Conservation (phyloP, 2,113 vertebrate species). For the Marmota monax region DNA sequence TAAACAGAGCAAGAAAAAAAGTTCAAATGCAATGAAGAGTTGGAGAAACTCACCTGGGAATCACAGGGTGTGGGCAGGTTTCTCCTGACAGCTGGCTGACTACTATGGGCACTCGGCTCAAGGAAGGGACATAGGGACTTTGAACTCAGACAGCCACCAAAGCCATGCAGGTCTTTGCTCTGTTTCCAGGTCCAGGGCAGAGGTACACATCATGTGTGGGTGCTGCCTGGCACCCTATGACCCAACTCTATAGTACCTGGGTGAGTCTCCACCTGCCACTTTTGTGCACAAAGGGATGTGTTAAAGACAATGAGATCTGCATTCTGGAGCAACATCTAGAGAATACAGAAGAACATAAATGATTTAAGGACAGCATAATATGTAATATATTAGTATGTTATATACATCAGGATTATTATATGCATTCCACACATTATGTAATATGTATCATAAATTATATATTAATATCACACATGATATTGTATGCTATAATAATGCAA, state of each 20-base stretch:
- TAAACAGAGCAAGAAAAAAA: background rate
- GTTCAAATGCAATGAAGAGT: background rate
- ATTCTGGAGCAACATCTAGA: background rate
- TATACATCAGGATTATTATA: background rate
- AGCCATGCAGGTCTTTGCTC: background rate
- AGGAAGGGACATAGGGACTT: background rate
- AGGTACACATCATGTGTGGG: fast-evolving
- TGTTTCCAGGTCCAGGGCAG: background rate
- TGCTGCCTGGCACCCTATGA: fast-evolving
- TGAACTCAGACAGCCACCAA: background rate
- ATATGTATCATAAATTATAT: background rate
- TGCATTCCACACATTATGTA: background rate
- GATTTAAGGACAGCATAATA: too few species aligned
- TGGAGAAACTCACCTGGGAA: background rate
- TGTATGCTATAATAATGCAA: background rate
- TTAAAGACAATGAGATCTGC: too few species aligned
- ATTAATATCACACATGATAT: background rate
- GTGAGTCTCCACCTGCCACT: background rate
- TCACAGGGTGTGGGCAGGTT: background rate
- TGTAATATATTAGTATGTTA: background rate
- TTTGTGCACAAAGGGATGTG: background rate
- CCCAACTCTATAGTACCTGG: fast-evolving
- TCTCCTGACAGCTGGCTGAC: background rate
- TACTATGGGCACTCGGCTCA: fast-evolving
- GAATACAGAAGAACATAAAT: background rate